Conservation (phyloP, 1,140 invertebrate genomes). For the Sycobia sp. region DNA sequence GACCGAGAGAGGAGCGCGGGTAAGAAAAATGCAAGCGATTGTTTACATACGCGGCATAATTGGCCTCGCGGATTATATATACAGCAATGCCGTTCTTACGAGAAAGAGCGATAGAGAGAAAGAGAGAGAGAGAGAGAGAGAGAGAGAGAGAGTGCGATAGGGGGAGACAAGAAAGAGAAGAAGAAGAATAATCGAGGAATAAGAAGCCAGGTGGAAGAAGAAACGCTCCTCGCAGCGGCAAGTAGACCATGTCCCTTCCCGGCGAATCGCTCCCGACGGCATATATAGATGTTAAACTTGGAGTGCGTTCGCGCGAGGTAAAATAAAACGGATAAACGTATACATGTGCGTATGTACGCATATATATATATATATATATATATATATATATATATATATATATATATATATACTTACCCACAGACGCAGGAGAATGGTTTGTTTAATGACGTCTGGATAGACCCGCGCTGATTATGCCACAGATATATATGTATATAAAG, state of each 20-base stretch:
- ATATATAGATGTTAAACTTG: conserved; percentile 28
- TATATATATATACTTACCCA: too few relatives aligned
- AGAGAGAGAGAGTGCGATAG: too few relatives aligned
- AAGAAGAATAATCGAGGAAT: neutral
- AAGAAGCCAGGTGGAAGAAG: conserved; percentile 17
- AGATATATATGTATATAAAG: too few relatives aligned
- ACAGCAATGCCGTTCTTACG: conserved; percentile 15
- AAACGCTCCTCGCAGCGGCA: conserved; percentile 15
- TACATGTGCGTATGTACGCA: conserved; percentile 26
- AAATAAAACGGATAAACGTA: neutral
- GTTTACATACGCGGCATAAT: conserved; percentile 22
- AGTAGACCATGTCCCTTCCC: conserved; percentile 41
- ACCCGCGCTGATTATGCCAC: conserved; percentile 42
- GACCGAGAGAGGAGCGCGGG: too few relatives aligned
- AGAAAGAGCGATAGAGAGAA: too few relatives aligned
- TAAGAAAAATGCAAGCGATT: conserved; percentile 24
- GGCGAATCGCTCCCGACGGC: too few relatives aligned
- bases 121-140: too few relatives aligned
- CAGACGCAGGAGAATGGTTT: neutral
- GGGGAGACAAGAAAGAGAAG: too few relatives aligned
- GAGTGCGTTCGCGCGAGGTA: conserved; percentile 34
- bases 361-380: too few relatives aligned
- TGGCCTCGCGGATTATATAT: conserved; percentile 20
- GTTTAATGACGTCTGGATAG: conserved; percentile 37
- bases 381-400: too few relatives aligned